Evolutionary conservation across 2,888 invertebrate genomes (phyloP), one percentile per base, ranked within the genome.

Genomic region (Polydrusus cervinus): DNA sequence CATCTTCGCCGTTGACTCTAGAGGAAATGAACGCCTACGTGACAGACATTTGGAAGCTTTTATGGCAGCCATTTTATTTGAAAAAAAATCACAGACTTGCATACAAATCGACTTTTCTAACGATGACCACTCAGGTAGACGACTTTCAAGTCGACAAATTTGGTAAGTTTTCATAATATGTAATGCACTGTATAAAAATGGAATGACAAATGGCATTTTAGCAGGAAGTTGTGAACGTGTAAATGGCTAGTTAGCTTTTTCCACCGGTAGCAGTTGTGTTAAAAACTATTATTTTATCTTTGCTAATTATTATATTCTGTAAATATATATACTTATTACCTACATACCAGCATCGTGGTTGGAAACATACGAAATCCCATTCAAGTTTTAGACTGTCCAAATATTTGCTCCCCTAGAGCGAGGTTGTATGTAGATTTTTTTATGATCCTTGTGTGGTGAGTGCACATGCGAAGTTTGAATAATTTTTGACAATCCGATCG

Each of bases 1-100:
- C 86, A 86, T 86, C 84, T 85, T 85, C 84, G 82, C 84, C 53
- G 65, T 68, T 53, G 84, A 82, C 79, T 78, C 79, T 83, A 83
- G 83, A 85, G 87, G 87, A 87, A 87, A 85, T 85, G 80, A 80
- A 80, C 77, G 72, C 53, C 69, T 80, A 86, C 87, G 87, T 87
- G 87, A 85, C 82, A 79, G 81, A 81, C 85, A 85, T 84, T 78
- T 80, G 79, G 79, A 80, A 79, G 77, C 80, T 81, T 83, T 85
- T 85, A 86, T 85, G 84, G 72, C 82, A 83, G 81, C 83, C 81
- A 85, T 84, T 84, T 83, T 82, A 74, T 79, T 78, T 76, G 76
- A 75, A 81, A 79, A 81, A 79, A 80, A 79, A 78, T 77, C 74
- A 74, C 75, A 64, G 78, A 73, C 80, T 83, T 82, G 86, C 84